Evolutionary conservation across 1,140 invertebrate species (phyloP), one percentile per base, ranked within the genome.

Genomic region (Meteorus sp.): DNA sequence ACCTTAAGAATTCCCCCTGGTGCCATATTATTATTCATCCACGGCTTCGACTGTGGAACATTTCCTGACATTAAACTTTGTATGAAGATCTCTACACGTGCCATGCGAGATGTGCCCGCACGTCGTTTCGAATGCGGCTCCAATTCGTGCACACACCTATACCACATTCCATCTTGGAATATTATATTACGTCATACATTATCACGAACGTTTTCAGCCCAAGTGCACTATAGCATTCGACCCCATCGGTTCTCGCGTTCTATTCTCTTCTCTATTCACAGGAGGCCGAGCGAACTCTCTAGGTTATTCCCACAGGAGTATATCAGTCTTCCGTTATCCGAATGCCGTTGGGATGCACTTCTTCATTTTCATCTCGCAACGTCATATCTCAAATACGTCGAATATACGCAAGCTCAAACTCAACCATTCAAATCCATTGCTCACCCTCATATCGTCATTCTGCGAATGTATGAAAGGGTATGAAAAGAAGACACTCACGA

Each of bases 151-250:
- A 59, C 48, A 19, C 56, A 39, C 33, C 47, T 37, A 39, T 61
- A 59, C 54, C 60, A 43, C 64, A 63, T 65, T 56, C 56, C 59
- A 59, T 64, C 66, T 65, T 63, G 63, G 68, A 71, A 70, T 71
- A 70, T 71, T 70, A 71, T 70, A 71, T 71, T 60, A 70, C 68
- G 61, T 62, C 61, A 60, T 70, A 64, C 63, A 68, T 67, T 68
- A 71, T 70, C 64, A n/a, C n/a, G n/a, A n/a, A n/a, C n/a, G n/a
- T n/a, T n/a, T n/a, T n/a, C n/a, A n/a, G n/a, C n/a, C n/a, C n/a
- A n/a, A n/a, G n/a, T n/a, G n/a, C n/a, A n/a, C n/a, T n/a, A n/a
- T n/a, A n/a, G n/a, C n/a, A n/a, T n/a, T n/a, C n/a, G n/a, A n/a
- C n/a, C 58, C 31, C 48, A 33, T 45, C 11, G 58, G 55, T 47